Evolutionary conservation across 1,140 invertebrate species (phyloP).

Genomic region (Idris sp.): DNA sequence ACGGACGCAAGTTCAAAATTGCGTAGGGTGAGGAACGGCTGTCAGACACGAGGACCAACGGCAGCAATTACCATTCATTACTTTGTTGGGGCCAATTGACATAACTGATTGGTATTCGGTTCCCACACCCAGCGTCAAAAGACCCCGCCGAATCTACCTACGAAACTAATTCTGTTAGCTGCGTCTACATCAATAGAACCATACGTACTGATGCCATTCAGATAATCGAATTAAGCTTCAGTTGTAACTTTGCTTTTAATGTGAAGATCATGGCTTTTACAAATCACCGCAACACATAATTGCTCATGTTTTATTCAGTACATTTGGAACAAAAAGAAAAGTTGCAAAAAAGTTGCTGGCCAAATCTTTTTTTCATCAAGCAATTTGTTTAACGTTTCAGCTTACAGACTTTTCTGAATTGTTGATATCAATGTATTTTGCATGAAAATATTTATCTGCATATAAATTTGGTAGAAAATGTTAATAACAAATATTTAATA

Average conservation of each 20-base stretch:
- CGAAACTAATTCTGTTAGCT: conserved; percentile 68
- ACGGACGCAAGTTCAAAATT: conserved; percentile 14
- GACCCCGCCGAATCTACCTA: conserved; percentile 44
- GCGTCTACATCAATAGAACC: conserved; percentile 46
- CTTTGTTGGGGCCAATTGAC: conserved; percentile 74
- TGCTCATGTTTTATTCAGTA: conserved; percentile 14
- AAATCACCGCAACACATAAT: neutral
- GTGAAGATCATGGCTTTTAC: conserved; percentile 9
- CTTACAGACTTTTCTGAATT: too few species aligned
- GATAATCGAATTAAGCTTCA: conserved; percentile 25
- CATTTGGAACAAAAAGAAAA: neutral
- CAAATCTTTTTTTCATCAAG: too few species aligned
- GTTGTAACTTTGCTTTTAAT: conserved; percentile 27
- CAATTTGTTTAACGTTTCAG: too few species aligned
- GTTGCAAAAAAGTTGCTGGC: too few species aligned
- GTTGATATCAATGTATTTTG: too few species aligned
- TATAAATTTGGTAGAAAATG: too few species aligned
- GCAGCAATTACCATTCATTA: conserved; percentile 75
- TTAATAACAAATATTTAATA: too few species aligned
- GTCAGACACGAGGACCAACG: conserved; percentile 34
- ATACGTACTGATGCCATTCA: conserved; percentile 7
- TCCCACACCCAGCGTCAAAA: conserved; percentile 67
- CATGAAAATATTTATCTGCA: too few species aligned
- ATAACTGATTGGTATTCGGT: conserved; percentile 75
- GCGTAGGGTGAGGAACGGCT: conserved; percentile 21